These are phyloP conservation scores for Lepisosteus osseus DNA, from an alignment of 2,113 vertebrate species.

Conservation along the genomic window DNA sequence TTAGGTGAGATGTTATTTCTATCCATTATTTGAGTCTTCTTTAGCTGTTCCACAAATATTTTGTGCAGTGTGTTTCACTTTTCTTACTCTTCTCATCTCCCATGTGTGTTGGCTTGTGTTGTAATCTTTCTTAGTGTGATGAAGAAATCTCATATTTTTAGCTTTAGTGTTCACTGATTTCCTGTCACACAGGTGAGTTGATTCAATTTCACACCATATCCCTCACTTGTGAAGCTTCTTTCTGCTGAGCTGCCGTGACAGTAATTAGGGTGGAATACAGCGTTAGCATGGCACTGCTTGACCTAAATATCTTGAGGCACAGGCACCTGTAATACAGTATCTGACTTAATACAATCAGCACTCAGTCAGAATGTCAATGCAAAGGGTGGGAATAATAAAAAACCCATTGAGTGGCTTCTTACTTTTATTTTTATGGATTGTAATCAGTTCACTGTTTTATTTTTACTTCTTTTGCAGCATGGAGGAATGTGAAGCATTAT, in stretches of 20 bases:
- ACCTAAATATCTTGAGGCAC: too few species aligned
- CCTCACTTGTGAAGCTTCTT: neutral
- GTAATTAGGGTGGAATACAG: neutral
- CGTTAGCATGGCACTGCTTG: too few species aligned
- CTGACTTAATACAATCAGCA: too few species aligned
- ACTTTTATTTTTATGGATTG: too few species aligned
- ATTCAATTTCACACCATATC: neutral
- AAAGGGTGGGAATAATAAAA: too few species aligned
- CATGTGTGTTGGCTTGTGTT: neutral
- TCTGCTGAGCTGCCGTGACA: neutral
- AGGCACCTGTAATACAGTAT: too few species aligned
- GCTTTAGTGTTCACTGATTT: neutral
- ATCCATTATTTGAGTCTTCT: too few species aligned
- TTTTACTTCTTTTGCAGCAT: slow-evolving; percentile 56
- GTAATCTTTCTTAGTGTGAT: neutral
- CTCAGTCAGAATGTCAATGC: too few species aligned
- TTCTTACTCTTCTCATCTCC: neutral
- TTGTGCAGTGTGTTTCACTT: neutral
- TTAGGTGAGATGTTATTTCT: too few species aligned
- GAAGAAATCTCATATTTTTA: slow-evolving; percentile 3
- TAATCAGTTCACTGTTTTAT: neutral
- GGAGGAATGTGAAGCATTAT: slow-evolving; percentile 80
- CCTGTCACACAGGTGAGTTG: neutral
- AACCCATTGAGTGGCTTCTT: too few species aligned
- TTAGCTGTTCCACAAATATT: neutral